Percentiles rank a stretch among this genome's conserved stretches.
Evolutionary conservation across 2,113 vertebrate species (phyloP).

Genomic region (Python bivittatus): DNA sequence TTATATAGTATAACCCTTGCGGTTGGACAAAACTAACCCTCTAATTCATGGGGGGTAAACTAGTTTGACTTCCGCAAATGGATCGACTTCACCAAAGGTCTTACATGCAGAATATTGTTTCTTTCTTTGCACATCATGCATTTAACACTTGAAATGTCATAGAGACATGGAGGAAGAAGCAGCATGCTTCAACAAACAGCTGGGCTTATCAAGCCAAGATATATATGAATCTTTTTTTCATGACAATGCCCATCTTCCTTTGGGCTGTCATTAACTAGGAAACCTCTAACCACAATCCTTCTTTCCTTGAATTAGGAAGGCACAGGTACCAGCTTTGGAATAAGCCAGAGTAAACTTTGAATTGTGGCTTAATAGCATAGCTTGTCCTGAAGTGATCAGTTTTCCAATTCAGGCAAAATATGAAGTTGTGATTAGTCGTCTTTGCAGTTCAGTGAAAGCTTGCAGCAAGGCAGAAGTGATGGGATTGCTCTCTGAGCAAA

Average conservation of each 20-base stretch:
- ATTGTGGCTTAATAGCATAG: neutral
- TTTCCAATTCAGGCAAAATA: neutral
- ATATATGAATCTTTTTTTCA: neutral
- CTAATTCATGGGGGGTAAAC: neutral
- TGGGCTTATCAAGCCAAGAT: neutral
- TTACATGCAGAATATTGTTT: neutral
- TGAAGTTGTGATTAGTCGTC: neutral
- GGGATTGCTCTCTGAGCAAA: neutral
- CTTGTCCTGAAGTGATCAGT: neutral
- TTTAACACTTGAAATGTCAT: neutral
- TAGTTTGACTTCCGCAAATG: neutral
- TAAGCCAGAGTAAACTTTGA: neutral
- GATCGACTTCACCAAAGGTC: neutral
- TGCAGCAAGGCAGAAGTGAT: neutral
- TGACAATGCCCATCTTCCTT: neutral
- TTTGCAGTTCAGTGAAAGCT: neutral
- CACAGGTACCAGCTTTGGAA: neutral
- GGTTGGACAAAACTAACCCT: neutral
- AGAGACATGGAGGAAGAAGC: neutral
- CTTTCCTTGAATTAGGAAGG: neutral
- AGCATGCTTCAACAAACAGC: neutral
- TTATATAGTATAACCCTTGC: neutral
- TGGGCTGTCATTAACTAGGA: neutral
- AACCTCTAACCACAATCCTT: neutral
- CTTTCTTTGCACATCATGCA: neutral